Conservation (phyloP, 2,113 vertebrate species). For the Danionella cerebrum region DNA sequence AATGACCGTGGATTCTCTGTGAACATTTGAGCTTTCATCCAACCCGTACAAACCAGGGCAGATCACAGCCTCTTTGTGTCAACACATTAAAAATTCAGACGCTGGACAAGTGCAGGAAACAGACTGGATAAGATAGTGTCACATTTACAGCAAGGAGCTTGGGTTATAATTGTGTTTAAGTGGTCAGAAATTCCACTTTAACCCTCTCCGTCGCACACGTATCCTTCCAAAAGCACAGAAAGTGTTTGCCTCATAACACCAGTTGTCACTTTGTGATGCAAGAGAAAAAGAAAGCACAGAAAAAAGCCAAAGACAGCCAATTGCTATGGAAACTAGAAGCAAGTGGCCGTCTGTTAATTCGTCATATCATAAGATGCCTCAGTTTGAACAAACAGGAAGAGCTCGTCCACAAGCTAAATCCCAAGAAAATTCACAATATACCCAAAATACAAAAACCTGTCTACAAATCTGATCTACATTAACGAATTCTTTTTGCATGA, state of each 20-base stretch:
- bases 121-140: not conserved
- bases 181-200: not conserved
- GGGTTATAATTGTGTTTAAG: not conserved
- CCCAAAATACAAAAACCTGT: too few species aligned
- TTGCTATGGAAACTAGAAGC: not conserved
- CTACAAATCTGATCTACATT: too few species aligned
- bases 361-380: not conserved
- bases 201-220: not conserved
- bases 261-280: conserved; percentile 20
- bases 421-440: too few species aligned
- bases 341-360: not conserved
- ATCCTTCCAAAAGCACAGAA: not conserved
- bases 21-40: conserved; percentile 4
- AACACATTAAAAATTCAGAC: conserved; percentile 15
- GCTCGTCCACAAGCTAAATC: too few species aligned
- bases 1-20: not conserved
- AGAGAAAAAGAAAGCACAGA: not conserved
- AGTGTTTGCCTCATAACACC: not conserved
- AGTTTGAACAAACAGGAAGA: not conserved
- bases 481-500: too few species aligned
- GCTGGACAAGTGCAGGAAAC: conserved; percentile 20
- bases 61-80: not conserved
- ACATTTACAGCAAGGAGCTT: conserved; percentile 2
- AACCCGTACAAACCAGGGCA: not conserved
- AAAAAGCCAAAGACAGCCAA: not conserved